A percentile compares a stretch with the other conserved stretches of the same genome.
These are phyloP conservation scores for Cydia amplana DNA, from an alignment of 1,140 invertebrate species.

Conservation along the genomic window DNA sequence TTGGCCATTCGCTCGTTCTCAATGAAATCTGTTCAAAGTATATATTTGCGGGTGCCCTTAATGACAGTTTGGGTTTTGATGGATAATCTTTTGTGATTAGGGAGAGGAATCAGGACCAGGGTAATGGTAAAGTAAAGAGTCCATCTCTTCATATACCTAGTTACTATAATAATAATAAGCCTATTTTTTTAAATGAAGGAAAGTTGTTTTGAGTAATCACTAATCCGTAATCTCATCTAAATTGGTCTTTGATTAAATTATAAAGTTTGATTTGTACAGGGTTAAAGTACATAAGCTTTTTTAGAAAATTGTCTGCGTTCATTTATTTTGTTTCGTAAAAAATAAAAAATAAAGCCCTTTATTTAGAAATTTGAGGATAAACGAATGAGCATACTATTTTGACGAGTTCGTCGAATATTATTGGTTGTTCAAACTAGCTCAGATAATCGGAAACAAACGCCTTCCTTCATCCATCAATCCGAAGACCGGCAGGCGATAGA, in stretches of 20 bases:
- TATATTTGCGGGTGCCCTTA: slow-evolving; percentile 57
- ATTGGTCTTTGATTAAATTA: no score
- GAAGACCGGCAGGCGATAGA: slow-evolving; percentile 25
- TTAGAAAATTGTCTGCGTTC: no score
- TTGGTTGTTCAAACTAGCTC: neutral
- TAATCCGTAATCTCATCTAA: no score
- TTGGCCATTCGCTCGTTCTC: slow-evolving; percentile 68
- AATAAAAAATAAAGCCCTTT: no score
- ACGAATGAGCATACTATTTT: no score
- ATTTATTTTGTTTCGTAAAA: no score
- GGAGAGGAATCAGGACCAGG: neutral
- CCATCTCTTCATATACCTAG: neutral
- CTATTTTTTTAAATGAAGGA: no score
- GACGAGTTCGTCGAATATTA: neutral
- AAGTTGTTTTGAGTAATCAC: no score
- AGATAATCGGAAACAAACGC: slow-evolving; percentile 5
- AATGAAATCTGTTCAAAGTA: slow-evolving; percentile 77
- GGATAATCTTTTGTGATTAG: slow-evolving; percentile 12
- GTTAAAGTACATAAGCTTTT: no score
- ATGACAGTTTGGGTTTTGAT: slow-evolving; percentile 54
- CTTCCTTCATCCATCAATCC: slow-evolving; percentile 37
- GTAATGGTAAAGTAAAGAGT: neutral
- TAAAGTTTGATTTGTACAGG: no score
- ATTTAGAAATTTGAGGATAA: no score
- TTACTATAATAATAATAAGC: no score